A percentile compares a stretch with the other conserved stretches of the same genome.
These are phyloP conservation scores for Lobophora halterata DNA, from an alignment of 2,888 invertebrate species.

Conservation along the genomic window DNA sequence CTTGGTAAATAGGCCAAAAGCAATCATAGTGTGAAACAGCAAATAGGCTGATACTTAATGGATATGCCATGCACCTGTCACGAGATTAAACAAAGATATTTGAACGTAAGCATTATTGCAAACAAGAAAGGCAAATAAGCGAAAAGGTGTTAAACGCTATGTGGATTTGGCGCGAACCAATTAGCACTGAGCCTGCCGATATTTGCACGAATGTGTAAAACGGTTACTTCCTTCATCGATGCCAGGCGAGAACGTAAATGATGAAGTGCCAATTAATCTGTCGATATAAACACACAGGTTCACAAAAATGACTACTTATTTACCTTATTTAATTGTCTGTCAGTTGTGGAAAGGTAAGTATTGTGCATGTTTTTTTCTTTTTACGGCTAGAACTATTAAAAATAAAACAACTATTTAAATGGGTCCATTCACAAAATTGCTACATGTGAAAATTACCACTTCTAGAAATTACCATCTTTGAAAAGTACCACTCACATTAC, in stretches of 20 bases:
- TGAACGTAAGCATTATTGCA: constrained; percentile 58
- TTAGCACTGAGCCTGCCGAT: constrained; percentile 66
- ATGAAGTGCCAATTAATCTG: constrained; percentile 16
- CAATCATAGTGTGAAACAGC: too few species aligned
- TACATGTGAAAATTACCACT: too few species aligned
- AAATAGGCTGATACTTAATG: constrained; percentile 38
- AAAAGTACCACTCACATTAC: too few species aligned
- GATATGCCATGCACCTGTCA: constrained; percentile 57
- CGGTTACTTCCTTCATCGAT: constrained; percentile 53
- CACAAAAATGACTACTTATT: too few species aligned
- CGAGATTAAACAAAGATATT: constrained; percentile 44
- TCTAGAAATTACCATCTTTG: too few species aligned
- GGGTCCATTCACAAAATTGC: too few species aligned
- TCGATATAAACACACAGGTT: constrained; percentile 21
- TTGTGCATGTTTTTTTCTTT: too few species aligned
- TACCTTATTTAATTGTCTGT: too few species aligned
- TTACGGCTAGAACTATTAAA: too few species aligned
- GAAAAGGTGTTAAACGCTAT: constrained; percentile 66
- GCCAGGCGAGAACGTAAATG: constrained; percentile 29
- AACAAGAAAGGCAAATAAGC: constrained; percentile 59
- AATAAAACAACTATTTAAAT: too few species aligned
- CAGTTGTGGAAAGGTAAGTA: too few species aligned
- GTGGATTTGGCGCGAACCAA: constrained; percentile 70
- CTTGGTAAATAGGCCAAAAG: constrained; percentile 1
- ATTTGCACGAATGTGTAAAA: constrained; percentile 56